A percentile compares a stretch with the other conserved stretches of the same genome.
Evolutionary conservation across 2,113 vertebrate genomes (phyloP).

Genomic region (Trogon melanurus): DNA sequence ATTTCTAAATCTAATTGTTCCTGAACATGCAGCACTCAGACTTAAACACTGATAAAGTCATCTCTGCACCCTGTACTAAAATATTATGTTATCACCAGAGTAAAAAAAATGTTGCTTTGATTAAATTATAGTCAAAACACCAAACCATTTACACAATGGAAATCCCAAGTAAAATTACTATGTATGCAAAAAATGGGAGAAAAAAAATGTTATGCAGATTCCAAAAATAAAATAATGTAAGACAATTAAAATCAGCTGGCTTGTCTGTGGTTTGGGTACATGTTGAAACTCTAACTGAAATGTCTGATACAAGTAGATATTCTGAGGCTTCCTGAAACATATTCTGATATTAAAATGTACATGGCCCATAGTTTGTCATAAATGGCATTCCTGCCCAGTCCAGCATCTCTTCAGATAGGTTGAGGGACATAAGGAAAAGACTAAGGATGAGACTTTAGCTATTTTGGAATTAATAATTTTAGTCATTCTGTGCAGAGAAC

Average conservation of each 20-base stretch:
- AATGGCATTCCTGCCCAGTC: not conserved
- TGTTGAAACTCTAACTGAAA: not conserved
- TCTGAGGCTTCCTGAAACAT: not conserved
- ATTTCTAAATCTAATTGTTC: not conserved
- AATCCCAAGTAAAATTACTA: not conserved
- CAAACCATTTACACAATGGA: not conserved
- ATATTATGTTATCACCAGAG: not conserved
- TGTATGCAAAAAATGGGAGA: not conserved
- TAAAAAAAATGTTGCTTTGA: not conserved
- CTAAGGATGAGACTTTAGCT: not conserved
- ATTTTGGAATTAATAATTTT: not conserved
- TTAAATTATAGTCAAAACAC: not conserved
- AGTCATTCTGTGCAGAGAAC: not conserved
- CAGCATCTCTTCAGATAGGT: not conserved
- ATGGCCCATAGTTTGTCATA: accelerated
- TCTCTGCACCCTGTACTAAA: not conserved
- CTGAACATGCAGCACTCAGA: not conserved
- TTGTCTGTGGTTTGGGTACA: not conserved
- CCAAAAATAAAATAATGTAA: not conserved
- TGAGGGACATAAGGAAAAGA: not conserved
- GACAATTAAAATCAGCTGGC: not conserved
- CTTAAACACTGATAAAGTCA: not conserved
- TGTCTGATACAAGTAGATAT: not conserved
- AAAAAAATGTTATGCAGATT: not conserved
- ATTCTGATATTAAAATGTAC: not conserved